Conservation (phyloP, 2,888 invertebrate genomes). For the Polymixis lichenea region DNA sequence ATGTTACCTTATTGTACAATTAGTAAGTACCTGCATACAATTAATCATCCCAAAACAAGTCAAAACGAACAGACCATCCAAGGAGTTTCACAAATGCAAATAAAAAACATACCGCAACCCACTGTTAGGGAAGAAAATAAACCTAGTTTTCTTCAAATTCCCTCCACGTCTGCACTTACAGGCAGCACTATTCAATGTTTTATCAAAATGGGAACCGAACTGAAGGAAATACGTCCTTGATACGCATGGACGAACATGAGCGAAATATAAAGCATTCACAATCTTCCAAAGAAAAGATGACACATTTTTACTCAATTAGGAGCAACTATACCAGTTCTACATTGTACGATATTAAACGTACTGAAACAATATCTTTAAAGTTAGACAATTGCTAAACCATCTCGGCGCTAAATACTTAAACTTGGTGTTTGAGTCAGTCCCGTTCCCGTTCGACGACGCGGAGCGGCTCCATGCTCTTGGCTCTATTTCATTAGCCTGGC, state of each 20-base stretch:
- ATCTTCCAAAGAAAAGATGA: slow-evolving; percentile 22
- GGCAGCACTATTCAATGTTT: slow-evolving; percentile 58
- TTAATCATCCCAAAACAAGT: neutral
- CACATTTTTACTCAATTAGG: slow-evolving; percentile 34
- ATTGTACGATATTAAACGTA: slow-evolving; percentile 25
- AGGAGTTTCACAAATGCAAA: neutral
- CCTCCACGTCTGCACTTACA: slow-evolving; percentile 56
- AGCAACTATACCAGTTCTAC: slow-evolving; percentile 5
- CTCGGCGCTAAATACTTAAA: slow-evolving; percentile 44
- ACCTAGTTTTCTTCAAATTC: slow-evolving; percentile 38
- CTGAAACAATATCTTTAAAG: slow-evolving; percentile 38
- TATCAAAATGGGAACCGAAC: slow-evolving; percentile 45
- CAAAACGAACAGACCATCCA: neutral
- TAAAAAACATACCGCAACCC: slow-evolving; percentile 6
- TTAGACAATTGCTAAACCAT: slow-evolving; percentile 35
- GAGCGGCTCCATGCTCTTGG: slow-evolving; percentile 33
- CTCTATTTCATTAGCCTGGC: slow-evolving; percentile 57
- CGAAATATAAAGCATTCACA: slow-evolving; percentile 49
- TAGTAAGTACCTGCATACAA: neutral
- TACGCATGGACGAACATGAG: slow-evolving; percentile 37
- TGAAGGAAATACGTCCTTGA: slow-evolving; percentile 37
- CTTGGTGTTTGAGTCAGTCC: slow-evolving; percentile 34
- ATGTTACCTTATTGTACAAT: neutral
- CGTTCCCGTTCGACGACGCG: slow-evolving; percentile 14
- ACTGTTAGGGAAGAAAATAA: slow-evolving; percentile 16